phyloP scores from a whole-genome alignment of 2,113 vertebrate species.

The Stegostoma tigrinum region DNA sequence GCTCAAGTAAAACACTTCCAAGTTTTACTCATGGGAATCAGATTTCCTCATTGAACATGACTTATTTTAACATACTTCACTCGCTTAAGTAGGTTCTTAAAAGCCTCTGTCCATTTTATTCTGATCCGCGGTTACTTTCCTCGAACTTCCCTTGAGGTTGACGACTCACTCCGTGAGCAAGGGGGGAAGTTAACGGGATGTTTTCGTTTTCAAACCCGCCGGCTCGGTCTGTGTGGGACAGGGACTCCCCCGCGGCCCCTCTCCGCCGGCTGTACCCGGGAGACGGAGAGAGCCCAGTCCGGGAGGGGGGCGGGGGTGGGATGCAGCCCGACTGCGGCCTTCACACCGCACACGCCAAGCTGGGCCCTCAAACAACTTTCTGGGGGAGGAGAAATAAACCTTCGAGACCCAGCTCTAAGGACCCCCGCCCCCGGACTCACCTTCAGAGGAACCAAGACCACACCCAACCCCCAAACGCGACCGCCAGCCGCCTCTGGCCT shows the following conservation, averaged over 20 bases:
- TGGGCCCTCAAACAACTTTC: not conserved
- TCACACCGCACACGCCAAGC: not conserved
- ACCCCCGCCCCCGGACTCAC: not conserved
- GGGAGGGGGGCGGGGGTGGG: too few species aligned
- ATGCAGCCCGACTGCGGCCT: not conserved
- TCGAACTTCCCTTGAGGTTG: not conserved
- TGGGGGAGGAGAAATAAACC: too few species aligned
- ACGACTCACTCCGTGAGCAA: not conserved
- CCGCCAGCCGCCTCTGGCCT: not conserved
- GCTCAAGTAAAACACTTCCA: not conserved
- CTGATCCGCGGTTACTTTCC: not conserved
- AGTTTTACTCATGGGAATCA: not conserved
- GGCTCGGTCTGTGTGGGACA: not conserved
- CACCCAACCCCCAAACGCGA: not conserved
- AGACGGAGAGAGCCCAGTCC: not conserved
- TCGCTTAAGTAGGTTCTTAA: not conserved
- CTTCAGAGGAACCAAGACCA: not conserved
- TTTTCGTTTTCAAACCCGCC: not conserved
- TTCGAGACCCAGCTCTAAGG: not conserved
- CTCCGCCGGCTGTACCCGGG: not conserved
- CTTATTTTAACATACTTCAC: not conserved
- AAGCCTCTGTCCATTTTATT: not conserved
- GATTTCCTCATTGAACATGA: not conserved
- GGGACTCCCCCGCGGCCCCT: not conserved
- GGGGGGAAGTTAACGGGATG: not conserved